These are phyloP conservation scores for Ephialtes manifestator DNA, from an alignment of 2,888 invertebrate species.

Conservation along the genomic window DNA sequence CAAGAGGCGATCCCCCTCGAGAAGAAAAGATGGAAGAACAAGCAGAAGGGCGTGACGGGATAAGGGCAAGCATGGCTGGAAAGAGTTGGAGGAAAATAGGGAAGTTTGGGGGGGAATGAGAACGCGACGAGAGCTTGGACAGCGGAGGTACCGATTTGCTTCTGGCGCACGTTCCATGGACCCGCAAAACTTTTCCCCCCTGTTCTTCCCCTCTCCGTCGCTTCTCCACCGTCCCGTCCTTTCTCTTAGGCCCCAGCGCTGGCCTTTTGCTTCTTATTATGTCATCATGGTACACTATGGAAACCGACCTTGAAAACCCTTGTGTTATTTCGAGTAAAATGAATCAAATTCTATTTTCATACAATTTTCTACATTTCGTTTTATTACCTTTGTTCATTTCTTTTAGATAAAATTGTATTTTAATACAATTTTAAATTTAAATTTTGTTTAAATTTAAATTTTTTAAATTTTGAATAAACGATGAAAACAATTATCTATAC, in stretches of 20 bases:
- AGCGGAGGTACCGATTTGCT: constrained; percentile 64
- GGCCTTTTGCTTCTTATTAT: constrained; percentile 31
- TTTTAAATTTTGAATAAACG: too few relatives aligned
- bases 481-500: too few relatives aligned
- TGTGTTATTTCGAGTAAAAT: constrained; percentile 2
- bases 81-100: constrained; percentile 42
- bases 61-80: constrained; percentile 25
- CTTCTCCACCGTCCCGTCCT: constrained; percentile 23
- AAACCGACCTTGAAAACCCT: background rate
- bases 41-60: constrained; percentile 31
- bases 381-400: background rate
- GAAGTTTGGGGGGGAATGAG: constrained; percentile 60
- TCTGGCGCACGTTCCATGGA: constrained; percentile 60
- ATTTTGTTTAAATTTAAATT: too few relatives aligned
- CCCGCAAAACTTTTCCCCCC: constrained; percentile 57
- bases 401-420: background rate
- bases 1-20: constrained; percentile 9
- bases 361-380: background rate
- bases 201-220: background rate
- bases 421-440: too few relatives aligned
- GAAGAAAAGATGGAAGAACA: constrained; percentile 51
- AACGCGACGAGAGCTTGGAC: constrained; percentile 30
- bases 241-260: constrained; percentile 4
- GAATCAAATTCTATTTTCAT: too few relatives aligned
- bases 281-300: constrained; percentile 11